phyloP scores from a whole-genome alignment of 2,888 invertebrate genomes.

The Ligdia adustata region DNA sequence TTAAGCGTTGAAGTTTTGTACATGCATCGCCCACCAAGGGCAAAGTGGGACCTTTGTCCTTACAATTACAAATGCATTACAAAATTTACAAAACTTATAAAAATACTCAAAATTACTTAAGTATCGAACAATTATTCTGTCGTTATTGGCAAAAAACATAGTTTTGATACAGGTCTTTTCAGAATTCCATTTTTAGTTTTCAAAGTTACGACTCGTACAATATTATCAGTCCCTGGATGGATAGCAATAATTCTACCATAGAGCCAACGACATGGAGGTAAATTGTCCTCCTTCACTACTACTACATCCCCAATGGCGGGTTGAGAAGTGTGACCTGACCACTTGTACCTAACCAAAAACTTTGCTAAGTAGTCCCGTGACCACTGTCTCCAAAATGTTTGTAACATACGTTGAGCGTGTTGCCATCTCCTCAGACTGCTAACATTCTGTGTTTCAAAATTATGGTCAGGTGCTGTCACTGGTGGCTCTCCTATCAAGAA shows the following conservation, averaged over 20 bases:
- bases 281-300: not conserved
- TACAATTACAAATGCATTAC: no score
- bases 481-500: not conserved
- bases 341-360: not conserved
- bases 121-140: no score
- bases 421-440: not conserved
- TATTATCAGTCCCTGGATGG: not conserved
- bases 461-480: not conserved
- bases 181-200: not conserved
- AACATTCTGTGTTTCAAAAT: not conserved
- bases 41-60: no score
- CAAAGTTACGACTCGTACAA: not conserved
- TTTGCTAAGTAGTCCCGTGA: no score
- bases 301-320: constrained; percentile 11
- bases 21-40: no score
- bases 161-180: not conserved
- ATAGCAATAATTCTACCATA: no score
- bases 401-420: not conserved
- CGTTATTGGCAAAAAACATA: not conserved
- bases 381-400: no score
- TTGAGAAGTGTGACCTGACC: not conserved
- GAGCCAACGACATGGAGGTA: not conserved
- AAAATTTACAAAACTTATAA: no score
- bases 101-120: no score
- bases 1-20: no score